A percentile compares a stretch with the other conserved stretches of the same genome.
Conservation (phyloP, 2,888 invertebrate genomes). For the Hemicrepidius hirtus region DNA sequence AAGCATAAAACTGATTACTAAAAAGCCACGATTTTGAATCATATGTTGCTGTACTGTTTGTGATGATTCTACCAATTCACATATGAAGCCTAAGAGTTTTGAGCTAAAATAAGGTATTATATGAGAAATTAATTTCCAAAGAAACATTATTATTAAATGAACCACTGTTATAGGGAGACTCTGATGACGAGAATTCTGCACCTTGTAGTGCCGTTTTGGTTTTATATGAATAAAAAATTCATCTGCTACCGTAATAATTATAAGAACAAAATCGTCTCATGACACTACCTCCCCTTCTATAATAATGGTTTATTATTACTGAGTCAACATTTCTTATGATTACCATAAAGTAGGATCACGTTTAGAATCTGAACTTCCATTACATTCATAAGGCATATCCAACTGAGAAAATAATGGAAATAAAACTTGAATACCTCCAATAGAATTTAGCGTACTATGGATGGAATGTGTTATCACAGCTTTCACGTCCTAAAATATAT, state of each 20-base stretch:
- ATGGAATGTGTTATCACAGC: conserved; percentile 99
- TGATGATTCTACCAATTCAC: conserved; percentile 97
- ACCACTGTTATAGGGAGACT: too few relatives aligned
- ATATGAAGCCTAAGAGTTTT: conserved; percentile 96
- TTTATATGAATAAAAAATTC: too few relatives aligned
- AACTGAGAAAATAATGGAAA: conserved; percentile 98
- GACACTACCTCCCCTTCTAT: too few relatives aligned
- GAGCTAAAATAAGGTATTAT: too few relatives aligned
- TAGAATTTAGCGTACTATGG: conserved; percentile 98
- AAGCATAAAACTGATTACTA: conserved; percentile 97
- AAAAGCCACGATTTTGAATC: conserved; percentile 98
- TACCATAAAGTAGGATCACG: conserved; percentile 93
- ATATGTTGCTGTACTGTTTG: conserved; percentile 99
- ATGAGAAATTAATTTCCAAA: too few relatives aligned
- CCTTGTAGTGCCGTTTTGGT: too few relatives aligned
- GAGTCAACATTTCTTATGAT: conserved; percentile 58
- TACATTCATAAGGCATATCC: conserved; percentile 92
- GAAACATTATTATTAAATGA: too few relatives aligned
- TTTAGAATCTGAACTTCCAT: conserved; percentile 83
- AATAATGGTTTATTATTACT: too few relatives aligned
- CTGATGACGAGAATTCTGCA: too few relatives aligned
- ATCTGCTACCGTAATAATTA: too few relatives aligned
- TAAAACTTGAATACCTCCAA: conserved; percentile 98
- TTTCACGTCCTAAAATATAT: conserved; percentile 91
- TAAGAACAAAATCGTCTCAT: too few relatives aligned